These are phyloP conservation scores for Leiothrix lutea DNA, from an alignment of 2,113 vertebrate species.

Conservation along the genomic window DNA sequence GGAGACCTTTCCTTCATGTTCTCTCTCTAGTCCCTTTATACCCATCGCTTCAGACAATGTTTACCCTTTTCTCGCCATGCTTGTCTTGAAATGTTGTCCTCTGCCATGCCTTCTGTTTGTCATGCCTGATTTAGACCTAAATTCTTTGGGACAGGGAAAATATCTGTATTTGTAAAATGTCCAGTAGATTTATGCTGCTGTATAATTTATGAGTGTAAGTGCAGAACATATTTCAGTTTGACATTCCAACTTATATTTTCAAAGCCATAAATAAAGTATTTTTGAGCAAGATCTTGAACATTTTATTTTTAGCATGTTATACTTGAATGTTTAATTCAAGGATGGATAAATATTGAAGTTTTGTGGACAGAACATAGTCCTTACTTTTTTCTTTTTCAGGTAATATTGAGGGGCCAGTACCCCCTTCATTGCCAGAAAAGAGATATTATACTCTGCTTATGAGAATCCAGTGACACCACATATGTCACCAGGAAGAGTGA, in stretches of 20 bases:
- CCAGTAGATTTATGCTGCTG: slow-evolving; percentile 11
- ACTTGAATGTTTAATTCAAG: slow-evolving; percentile 28
- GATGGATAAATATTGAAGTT: slow-evolving; percentile 25
- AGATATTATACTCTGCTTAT: not conserved
- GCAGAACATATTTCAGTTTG: slow-evolving; percentile 35
- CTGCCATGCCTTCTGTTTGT: not conserved
- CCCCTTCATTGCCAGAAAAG: slow-evolving; percentile 8
- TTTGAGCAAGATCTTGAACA: slow-evolving; percentile 27
- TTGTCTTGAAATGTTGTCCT: not conserved
- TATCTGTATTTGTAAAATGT: slow-evolving; percentile 41
- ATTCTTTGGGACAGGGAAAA: not conserved
- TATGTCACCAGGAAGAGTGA: not conserved
- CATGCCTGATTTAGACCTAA: slow-evolving; percentile 21
- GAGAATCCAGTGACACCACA: not conserved
- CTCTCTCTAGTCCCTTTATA: not conserved
- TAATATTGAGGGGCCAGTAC: not conserved
- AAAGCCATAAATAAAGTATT: slow-evolving; percentile 54
- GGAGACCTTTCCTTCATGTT: not conserved
- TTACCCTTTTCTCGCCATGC: not conserved
- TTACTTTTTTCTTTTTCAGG: slow-evolving; percentile 15
- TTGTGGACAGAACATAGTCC: not conserved
- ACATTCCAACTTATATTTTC: slow-evolving; percentile 49
- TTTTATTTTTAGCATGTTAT: slow-evolving; percentile 40
- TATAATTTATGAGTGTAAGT: slow-evolving; percentile 39
- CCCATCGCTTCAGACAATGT: not conserved